These are phyloP conservation scores for Lineus longissimus DNA, from an alignment of 1,140 invertebrate genomes.

Conservation along the genomic window DNA sequence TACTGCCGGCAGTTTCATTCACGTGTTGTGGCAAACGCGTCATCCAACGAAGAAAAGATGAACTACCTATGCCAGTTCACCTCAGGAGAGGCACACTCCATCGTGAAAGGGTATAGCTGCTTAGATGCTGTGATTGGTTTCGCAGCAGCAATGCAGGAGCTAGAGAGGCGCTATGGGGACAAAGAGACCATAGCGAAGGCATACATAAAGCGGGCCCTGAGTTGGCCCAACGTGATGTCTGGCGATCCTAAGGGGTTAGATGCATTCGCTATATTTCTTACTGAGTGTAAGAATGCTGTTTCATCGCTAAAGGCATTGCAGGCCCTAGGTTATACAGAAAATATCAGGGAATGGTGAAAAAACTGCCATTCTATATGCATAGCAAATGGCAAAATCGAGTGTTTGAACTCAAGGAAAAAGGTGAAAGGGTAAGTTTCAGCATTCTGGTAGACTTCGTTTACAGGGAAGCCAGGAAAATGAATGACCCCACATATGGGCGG, in stretches of 20 bases:
- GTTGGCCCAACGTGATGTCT: not conserved
- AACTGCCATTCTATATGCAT: slow-evolving; percentile 1
- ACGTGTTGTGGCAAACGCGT: not conserved
- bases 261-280: not conserved
- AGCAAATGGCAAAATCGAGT: not conserved
- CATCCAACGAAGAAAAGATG: not conserved
- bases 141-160: not conserved
- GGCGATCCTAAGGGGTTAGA: not conserved
- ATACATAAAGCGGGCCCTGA: not conserved
- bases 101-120: not conserved
- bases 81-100: not conserved
- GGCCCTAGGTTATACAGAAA: not conserved
- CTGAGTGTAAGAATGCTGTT: not conserved
- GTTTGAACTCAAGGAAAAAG: not conserved
- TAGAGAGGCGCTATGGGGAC: not conserved
- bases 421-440: not conserved
- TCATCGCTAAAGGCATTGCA: not conserved
- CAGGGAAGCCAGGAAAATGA: not conserved
- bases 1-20: not conserved
- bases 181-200: not conserved
- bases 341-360: not conserved
- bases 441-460: not conserved
- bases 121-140: not conserved
- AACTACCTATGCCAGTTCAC: not conserved
- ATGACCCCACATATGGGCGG: slow-evolving; percentile 2